Conservation (phyloP, 2,888 invertebrate genomes). For the Heliconius ethilla region DNA sequence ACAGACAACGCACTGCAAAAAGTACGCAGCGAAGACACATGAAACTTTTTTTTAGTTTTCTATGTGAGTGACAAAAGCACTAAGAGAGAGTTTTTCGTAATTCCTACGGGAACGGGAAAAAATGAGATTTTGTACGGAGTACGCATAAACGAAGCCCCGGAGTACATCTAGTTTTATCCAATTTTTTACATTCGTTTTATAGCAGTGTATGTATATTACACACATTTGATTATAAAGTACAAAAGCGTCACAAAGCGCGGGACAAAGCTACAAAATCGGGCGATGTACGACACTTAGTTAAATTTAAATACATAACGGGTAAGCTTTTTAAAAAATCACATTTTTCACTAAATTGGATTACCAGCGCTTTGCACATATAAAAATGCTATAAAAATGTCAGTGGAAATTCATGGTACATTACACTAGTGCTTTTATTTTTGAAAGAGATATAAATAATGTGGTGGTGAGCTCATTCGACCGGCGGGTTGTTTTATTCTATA, state of each 20-base stretch:
- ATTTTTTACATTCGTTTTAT: background rate
- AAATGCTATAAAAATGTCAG: constrained; percentile 16
- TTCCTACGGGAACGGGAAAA: too few species aligned
- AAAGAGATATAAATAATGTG: constrained; percentile 3
- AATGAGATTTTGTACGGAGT: too few species aligned
- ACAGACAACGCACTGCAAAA: too few species aligned
- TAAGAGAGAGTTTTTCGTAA: too few species aligned
- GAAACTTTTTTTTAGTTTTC: too few species aligned
- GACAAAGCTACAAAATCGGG: constrained; percentile 8
- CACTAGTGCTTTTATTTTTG: constrained; percentile 9
- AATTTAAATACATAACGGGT: constrained; percentile 23
- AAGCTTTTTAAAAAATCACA: constrained; percentile 24
- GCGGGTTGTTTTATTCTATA: background rate
- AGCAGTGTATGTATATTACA: background rate
- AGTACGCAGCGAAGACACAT: too few species aligned
- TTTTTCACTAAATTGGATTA: constrained; percentile 21
- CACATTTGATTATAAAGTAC: constrained; percentile 2
- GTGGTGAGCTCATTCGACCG: background rate
- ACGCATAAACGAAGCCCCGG: background rate
- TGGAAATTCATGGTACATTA: constrained; percentile 13
- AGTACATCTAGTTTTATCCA: background rate
- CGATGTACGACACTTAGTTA: constrained; percentile 24
- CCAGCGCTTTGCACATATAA: constrained; percentile 14
- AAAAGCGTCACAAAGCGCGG: background rate
- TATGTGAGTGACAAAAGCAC: too few species aligned